A percentile compares a stretch with the other conserved stretches of the same genome.
phyloP scores from a whole-genome alignment of 2,797 vertebrate species.

The Lycodopsis pacificus region DNA sequence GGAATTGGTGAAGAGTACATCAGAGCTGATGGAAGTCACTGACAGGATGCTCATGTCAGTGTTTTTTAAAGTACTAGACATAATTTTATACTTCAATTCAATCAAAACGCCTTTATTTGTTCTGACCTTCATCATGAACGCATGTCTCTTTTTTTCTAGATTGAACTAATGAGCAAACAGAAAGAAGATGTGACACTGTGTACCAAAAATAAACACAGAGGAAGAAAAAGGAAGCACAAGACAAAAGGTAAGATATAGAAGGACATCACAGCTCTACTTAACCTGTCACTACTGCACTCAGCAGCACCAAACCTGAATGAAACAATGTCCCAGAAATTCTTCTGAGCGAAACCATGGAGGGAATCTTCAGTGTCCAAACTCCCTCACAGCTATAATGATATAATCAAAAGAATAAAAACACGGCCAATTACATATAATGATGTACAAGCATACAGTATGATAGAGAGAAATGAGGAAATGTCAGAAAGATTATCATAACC shows the following conservation, averaged over 20 bases:
- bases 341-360: background rate
- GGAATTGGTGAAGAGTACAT: background rate
- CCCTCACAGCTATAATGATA: background rate
- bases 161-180: background rate
- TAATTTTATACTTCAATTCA: background rate
- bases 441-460: background rate
- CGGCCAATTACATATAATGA: background rate
- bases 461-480: background rate
- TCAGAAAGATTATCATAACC: background rate
- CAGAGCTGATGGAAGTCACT: slow-evolving; percentile 2
- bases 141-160: background rate
- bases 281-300: background rate
- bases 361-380: background rate
- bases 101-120: slow-evolving; percentile 3
- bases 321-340: background rate
- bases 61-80: background rate
- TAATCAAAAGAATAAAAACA: background rate
- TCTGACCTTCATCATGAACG: slow-evolving; percentile 5
- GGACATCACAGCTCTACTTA: background rate
- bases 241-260: background rate
- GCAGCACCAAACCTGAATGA: background rate
- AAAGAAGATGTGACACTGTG: background rate
- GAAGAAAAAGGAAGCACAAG: no score
- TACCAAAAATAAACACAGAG: no score
- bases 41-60: background rate